Conservation (phyloP, 1,140 invertebrate species). For the Aphelenchoides fujianensis region DNA sequence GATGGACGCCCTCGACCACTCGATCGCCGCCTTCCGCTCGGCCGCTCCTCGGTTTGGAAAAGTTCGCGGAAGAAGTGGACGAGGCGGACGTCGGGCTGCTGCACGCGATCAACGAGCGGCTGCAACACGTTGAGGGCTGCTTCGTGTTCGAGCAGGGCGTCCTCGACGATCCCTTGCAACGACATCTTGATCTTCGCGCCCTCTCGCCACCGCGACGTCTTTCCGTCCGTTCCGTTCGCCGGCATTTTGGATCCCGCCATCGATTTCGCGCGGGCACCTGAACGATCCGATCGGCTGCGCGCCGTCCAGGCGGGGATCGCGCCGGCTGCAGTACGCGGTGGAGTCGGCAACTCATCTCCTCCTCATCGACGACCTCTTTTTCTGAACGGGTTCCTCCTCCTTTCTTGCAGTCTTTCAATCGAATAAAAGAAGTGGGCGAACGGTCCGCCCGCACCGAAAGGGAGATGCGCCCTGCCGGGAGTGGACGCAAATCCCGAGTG, state of each 20-base stretch:
- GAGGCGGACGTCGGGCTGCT: slow-evolving; percentile 15
- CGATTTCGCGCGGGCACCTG: background rate
- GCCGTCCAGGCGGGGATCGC: slow-evolving; percentile 11
- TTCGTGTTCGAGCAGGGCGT: slow-evolving; percentile 18
- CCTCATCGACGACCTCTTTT: slow-evolving; percentile 14
- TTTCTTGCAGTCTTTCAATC: background rate
- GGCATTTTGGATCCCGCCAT: slow-evolving; percentile 25
- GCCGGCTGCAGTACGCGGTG: slow-evolving; percentile 22
- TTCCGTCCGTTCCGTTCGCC: slow-evolving; percentile 10
- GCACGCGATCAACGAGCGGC: slow-evolving; percentile 14
- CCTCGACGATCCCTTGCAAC: background rate
- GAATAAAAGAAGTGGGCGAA: too few species aligned
- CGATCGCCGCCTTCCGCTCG: slow-evolving; percentile 24
- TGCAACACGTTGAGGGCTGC: background rate
- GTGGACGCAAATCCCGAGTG: too few species aligned
- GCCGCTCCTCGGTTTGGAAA: slow-evolving; percentile 26
- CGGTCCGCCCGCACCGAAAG: too few species aligned
- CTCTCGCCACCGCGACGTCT: slow-evolving; percentile 2
- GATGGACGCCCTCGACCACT: slow-evolving; percentile 24
- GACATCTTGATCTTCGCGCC: slow-evolving; percentile 13
- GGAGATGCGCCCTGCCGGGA: too few species aligned
- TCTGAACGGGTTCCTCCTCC: background rate
- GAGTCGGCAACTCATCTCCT: slow-evolving; percentile 21
- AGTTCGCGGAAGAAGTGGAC: slow-evolving; percentile 22
- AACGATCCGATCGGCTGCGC: background rate